Evolutionary conservation across 2,797 vertebrate species (phyloP).

Genomic region (Acanthurus leucopareius): DNA sequence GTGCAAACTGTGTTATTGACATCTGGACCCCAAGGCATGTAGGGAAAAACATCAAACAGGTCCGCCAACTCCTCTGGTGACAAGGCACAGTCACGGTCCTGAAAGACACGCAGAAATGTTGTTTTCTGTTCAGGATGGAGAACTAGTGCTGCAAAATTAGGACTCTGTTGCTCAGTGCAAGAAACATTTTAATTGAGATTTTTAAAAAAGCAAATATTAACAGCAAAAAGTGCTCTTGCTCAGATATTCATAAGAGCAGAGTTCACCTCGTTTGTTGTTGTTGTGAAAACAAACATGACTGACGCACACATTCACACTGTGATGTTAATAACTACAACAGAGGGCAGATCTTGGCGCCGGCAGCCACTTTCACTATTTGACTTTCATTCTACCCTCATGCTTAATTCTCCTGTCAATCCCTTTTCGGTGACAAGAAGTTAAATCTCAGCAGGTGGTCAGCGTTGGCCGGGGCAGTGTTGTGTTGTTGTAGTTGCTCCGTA

Average conservation of each 20-base stretch:
- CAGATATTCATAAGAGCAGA: neutral
- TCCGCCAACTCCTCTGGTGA: constrained; percentile 94
- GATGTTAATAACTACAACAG: constrained; percentile 32
- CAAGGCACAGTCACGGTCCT: constrained; percentile 97
- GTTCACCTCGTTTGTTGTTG: neutral
- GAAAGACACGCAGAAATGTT: constrained; percentile 47
- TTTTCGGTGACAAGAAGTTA: constrained; percentile 41
- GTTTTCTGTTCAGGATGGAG: neutral
- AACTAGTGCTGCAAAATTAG: neutral
- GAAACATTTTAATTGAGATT: constrained; percentile 10
- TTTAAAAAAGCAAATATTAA: too few species aligned
- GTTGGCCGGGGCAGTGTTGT: constrained; percentile 23
- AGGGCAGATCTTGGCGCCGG: constrained; percentile 35
- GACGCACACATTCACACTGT: constrained; percentile 13
- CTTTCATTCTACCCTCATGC: constrained; percentile 44
- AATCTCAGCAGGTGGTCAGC: constrained; percentile 55
- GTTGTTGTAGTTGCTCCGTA: constrained; percentile 9
- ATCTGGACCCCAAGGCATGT: constrained; percentile 91
- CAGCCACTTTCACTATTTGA: constrained; percentile 48
- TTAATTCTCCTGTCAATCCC: constrained; percentile 65
- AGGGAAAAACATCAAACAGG: constrained; percentile 95
- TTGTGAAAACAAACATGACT: constrained; percentile 31
- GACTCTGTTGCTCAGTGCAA: neutral
- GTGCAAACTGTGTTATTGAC: constrained; percentile 97
- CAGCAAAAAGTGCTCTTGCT: neutral